Conservation (phyloP, 2,888 invertebrate species). For the Dryobotodes eremita region DNA sequence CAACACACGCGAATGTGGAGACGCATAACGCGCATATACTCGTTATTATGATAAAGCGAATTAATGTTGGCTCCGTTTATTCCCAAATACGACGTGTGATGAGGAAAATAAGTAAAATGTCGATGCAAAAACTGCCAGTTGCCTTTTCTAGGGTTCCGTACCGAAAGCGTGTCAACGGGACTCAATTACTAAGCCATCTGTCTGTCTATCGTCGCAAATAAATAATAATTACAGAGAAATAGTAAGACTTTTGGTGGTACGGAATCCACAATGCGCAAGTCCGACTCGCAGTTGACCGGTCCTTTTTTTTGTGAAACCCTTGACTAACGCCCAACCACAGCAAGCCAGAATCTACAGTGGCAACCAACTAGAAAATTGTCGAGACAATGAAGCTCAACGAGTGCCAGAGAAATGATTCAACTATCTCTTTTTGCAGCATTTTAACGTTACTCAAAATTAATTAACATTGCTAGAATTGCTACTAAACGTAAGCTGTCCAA, state of each 20-base stretch:
- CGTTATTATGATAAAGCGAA: constrained; percentile 38
- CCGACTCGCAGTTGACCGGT: not conserved
- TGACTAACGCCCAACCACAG: not conserved
- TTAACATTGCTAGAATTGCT: constrained; percentile 16
- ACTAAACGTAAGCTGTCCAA: constrained; percentile 26
- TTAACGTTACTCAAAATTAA: constrained; percentile 29
- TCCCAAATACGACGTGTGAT: not conserved
- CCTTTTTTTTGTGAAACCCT: not conserved
- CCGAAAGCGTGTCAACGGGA: not conserved
- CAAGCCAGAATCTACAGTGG: not conserved
- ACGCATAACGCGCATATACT: constrained; percentile 12
- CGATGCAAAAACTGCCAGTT: not conserved
- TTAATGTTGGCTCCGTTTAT: constrained; percentile 29
- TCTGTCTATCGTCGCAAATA: not conserved
- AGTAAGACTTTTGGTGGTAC: not conserved
- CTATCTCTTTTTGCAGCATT: constrained; percentile 1
- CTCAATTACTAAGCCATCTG: not conserved
- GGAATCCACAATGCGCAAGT: not conserved
- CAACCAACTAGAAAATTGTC: not conserved
- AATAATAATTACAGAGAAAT: not conserved
- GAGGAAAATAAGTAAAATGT: not conserved
- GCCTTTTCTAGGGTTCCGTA: not conserved
- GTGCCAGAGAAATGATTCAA: constrained; percentile 15
- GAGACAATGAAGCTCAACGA: not conserved
- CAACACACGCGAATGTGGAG: constrained; percentile 17